Conservation (phyloP, 2,888 invertebrate genomes). For the Crossocerus cetratus region DNA sequence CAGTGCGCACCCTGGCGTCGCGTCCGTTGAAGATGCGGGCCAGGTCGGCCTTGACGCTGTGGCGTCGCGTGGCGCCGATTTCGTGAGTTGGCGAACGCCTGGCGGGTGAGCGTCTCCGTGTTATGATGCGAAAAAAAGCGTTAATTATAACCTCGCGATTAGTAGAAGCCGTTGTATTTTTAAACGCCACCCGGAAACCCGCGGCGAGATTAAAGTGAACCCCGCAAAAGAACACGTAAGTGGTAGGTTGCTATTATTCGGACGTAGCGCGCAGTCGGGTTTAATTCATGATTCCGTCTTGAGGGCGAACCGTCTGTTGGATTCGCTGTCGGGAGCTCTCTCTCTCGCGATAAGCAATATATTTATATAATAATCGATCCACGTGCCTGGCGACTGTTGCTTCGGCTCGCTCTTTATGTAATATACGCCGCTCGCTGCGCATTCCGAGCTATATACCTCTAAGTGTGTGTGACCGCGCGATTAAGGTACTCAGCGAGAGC, state of each 20-base stretch:
- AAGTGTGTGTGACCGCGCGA: neutral
- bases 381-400: neutral
- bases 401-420: neutral
- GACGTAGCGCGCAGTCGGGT: neutral
- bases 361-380: neutral
- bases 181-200: constrained; percentile 38
- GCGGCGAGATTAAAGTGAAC: constrained; percentile 23
- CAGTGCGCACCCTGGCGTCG: neutral
- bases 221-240: constrained; percentile 40
- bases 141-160: constrained; percentile 66
- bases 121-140: constrained; percentile 60
- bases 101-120: constrained; percentile 45
- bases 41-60: no score
- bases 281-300: constrained; percentile 39
- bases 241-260: constrained; percentile 14
- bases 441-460: neutral
- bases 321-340: neutral
- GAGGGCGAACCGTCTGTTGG: neutral
- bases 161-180: constrained; percentile 56
- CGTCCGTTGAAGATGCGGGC: neutral
- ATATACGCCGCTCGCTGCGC: neutral
- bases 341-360: neutral
- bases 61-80: constrained; percentile 56
- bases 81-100: constrained; percentile 56
- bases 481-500: no score